Percentiles rank a stretch among this genome's conserved stretches.
These are phyloP conservation scores for Dioctria linearis DNA, from an alignment of 2,888 invertebrate genomes.

Conservation along the genomic window DNA sequence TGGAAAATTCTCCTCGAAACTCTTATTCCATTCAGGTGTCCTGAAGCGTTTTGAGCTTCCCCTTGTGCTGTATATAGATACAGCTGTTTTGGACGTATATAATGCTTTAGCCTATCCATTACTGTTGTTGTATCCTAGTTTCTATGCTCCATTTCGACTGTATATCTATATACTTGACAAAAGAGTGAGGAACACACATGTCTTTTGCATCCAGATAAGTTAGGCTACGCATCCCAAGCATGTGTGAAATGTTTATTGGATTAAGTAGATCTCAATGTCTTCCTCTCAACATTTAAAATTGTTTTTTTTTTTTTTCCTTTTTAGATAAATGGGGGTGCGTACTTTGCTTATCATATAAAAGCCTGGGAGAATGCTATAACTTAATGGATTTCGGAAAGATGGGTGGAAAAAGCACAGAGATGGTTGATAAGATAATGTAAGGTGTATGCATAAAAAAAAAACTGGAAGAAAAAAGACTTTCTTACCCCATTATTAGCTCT, in stretches of 20 bases:
- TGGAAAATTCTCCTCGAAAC: constrained; percentile 7
- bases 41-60: not conserved
- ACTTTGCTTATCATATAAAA: not conserved
- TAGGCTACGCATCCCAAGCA: not conserved
- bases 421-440: too few relatives aligned
- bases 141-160: too few relatives aligned
- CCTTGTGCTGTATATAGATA: not conserved
- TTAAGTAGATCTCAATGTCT: not conserved
- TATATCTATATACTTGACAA: not conserved
- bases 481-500: too few relatives aligned
- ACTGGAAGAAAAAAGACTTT: too few relatives aligned
- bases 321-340: not conserved
- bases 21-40: constrained; percentile 13
- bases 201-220: constrained; percentile 22
- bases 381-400: not conserved
- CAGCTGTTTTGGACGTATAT: not conserved
- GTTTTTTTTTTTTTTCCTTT: too few relatives aligned
- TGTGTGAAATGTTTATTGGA: constrained; percentile 31
- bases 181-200: constrained; percentile 26
- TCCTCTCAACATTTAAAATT: too few relatives aligned
- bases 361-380: not conserved
- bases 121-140: not conserved
- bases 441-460: too few relatives aligned
- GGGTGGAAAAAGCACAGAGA: too few relatives aligned
- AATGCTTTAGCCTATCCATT: not conserved